Conservation (phyloP, 1,140 invertebrate species). For the Leptinotarsa texana region DNA sequence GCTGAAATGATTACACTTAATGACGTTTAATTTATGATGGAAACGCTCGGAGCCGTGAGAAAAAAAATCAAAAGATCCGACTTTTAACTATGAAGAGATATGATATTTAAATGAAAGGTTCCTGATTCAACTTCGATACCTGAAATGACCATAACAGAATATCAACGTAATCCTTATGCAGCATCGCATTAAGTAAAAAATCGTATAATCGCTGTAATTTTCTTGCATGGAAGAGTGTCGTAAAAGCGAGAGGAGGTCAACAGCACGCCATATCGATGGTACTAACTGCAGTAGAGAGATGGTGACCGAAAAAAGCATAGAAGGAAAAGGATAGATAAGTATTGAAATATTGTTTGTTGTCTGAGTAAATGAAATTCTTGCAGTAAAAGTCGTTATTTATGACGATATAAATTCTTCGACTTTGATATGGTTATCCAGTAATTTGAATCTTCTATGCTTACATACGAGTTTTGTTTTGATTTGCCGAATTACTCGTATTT, state of each 20-base stretch:
- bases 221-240: not conserved
- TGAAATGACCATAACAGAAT: not conserved
- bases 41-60: not conserved
- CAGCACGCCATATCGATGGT: constrained; percentile 1
- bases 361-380: not conserved
- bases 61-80: constrained; percentile 4
- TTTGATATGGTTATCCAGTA: too few relatives aligned
- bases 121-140: not conserved
- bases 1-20: constrained; percentile 13
- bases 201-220: not conserved
- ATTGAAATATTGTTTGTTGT: not conserved
- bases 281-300: not conserved
- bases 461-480: too few relatives aligned
- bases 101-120: not conserved
- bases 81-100: not conserved
- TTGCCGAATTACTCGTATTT: too few relatives aligned
- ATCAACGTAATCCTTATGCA: not conserved
- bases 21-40: constrained; percentile 11
- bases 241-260: constrained; percentile 23
- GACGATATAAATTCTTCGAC: not conserved
- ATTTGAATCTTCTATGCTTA: too few relatives aligned
- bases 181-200: not conserved
- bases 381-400: not conserved
- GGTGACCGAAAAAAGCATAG: not conserved
- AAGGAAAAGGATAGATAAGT: not conserved